Conservation (phyloP, 2,888 invertebrate species). For the Cheilosia grossa region DNA sequence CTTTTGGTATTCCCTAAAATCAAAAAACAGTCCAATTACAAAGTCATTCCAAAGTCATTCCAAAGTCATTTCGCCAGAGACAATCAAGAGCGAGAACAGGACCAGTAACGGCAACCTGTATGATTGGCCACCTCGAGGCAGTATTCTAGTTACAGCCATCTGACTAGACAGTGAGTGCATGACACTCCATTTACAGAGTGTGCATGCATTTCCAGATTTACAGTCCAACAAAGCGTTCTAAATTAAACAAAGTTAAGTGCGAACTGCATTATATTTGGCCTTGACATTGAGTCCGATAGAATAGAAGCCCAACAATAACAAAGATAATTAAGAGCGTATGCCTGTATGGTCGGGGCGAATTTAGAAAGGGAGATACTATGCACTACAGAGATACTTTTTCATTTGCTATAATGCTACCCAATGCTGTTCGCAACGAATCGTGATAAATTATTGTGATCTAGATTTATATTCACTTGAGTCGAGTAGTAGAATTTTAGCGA, state of each 20-base stretch:
- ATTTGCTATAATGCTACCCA: background rate
- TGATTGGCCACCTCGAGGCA: background rate
- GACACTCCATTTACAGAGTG: background rate
- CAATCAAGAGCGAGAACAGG: background rate
- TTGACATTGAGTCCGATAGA: constrained; percentile 26
- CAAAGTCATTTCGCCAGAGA: background rate
- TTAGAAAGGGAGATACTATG: constrained; percentile 18
- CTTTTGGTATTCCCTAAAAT: constrained; percentile 9
- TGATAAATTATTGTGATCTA: constrained; percentile 32
- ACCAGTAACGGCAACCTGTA: background rate
- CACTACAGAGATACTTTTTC: background rate
- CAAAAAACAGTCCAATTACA: constrained; percentile 13
- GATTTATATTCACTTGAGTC: constrained; percentile 7
- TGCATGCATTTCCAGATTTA: background rate
- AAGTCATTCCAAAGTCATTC: background rate
- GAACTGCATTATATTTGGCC: constrained; percentile 1
- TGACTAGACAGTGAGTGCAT: constrained; percentile 14
- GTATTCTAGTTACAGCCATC: background rate
- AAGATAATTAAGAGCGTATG: background rate
- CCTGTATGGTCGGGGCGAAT: constrained; percentile 8
- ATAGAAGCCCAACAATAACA: background rate
- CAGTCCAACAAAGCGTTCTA: background rate
- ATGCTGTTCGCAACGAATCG: constrained; percentile 22
- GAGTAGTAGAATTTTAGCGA: background rate
- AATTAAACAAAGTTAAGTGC: constrained; percentile 27